Percentiles rank a stretch among this genome's conserved stretches.
Conservation (phyloP, 2,797 vertebrate species). For the Sebastes vulpes region DNA sequence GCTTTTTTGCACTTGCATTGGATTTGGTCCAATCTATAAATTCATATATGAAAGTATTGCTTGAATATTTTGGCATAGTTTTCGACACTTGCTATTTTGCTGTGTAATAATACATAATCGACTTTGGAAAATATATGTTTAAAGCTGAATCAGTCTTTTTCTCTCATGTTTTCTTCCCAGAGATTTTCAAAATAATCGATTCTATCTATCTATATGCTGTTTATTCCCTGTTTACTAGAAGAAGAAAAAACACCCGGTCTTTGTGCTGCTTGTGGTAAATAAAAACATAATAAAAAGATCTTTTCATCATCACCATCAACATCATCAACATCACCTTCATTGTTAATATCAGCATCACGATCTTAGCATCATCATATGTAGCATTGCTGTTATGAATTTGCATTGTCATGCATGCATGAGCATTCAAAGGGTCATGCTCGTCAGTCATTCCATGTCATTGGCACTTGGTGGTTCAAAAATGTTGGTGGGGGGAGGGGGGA, state of each 20-base stretch:
- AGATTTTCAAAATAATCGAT: neutral
- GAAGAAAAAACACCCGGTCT: neutral
- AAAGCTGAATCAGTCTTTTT: neutral
- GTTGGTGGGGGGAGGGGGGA: neutral
- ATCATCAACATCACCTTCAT: constrained; percentile 41
- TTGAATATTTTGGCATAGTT: neutral
- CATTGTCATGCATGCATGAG: constrained; percentile 81
- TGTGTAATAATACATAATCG: neutral
- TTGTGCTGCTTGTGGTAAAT: neutral
- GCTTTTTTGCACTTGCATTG: neutral
- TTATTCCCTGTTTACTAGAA: neutral
- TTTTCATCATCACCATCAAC: constrained; percentile 28
- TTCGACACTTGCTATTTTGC: neutral
- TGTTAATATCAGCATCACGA: constrained; percentile 42
- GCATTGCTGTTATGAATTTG: constrained; percentile 70
- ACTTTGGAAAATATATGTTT: neutral
- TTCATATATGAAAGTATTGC: neutral
- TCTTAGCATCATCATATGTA: constrained; percentile 46
- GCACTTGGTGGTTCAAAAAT: constrained; percentile 55
- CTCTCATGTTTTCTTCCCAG: neutral
- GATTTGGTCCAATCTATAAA: neutral
- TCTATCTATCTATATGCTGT: neutral
- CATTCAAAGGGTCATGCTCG: constrained; percentile 87
- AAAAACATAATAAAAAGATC: constrained; percentile 8
- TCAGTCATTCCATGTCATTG: constrained; percentile 80